Base-by-base conservation (phyloP, 2,113 vertebrate genomes). In the Geococcyx californianus region DNA sequence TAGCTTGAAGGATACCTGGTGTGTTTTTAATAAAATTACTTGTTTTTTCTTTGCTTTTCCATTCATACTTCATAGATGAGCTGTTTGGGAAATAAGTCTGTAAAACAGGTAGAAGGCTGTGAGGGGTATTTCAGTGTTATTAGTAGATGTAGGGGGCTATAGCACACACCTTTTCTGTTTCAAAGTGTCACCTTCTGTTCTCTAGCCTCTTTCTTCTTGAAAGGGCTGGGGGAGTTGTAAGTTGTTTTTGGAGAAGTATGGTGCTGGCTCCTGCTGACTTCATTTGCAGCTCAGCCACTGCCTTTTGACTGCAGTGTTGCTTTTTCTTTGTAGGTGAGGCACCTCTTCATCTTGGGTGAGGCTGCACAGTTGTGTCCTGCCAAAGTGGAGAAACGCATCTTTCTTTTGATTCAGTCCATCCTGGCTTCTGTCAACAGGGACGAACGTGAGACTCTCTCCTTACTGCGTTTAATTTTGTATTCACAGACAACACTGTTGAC, bases 351-450 rank as follows among this genome's bases (percentile, higher is more conserved):
- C 38, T 93, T 99, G 94, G 99, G 99, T 3, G 98, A 98, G 31
- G 95, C 98, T 3, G 99, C 99, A 1, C 98, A 99, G 59, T 97
- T 99, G 66, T 99, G 99, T 95, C 99, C 99, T 19, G 93, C 98
- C 62, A 98, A 93, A 92, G 98, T 99, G 54, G 97, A 97, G 60
- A 98, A 99, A 58, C 97, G 94, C 73, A 84, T 98, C 28, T 98
- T 99, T 74, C 98, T 99, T n/a, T 84, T 99, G 69, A 97, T 99
- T 49, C 99, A 99, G 59, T 99, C 99, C 64, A 98, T 99, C 45
- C 96, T 99, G 87, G 99, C 98, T 26, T 73, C 97, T 62, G 88
- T 95, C 40, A 96, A 94, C 16, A 8, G 77, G 29, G 97, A 98
- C 36, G 78, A 97, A 72, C 7, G 99, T 99, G 96, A 94, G 97